Evolutionary conservation across 2,113 vertebrate genomes (phyloP), one percentile per base, ranked within the genome.

Genomic region (Stomatorhinus ivindoensis): DNA sequence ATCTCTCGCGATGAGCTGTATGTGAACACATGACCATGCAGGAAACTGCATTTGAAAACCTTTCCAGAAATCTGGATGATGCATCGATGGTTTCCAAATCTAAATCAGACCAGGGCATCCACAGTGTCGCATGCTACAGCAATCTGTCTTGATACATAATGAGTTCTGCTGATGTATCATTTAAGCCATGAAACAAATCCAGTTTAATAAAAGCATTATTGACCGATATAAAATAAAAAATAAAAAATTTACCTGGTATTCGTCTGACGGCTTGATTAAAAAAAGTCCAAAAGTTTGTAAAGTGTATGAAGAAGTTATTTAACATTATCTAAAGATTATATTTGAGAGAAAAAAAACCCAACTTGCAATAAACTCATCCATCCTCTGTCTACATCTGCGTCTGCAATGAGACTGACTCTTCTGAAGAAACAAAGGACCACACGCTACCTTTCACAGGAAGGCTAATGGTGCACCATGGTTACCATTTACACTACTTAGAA

Each of bases 171-270:
- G 89, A 91, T 87, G 89, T 89, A 88, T 51, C 93, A 95, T 93
- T 94, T 92, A 95, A 96, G 95, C 94, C 95, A 95, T 96, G 94
- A 96, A 95, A 96, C 96, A 96, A 96, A 96, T 96, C 96, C 96
- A 96, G 96, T 96, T 94, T 93, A 92, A 92, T 92, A 88, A 93
- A 88, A 91, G 58, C 90, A 89, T 88, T 91, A 87, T 19, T 87
- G 24, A 91, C 85, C 73, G 39, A 85, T 65, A 89, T 55, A n/a
- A 39, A 42, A 42, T 42, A 19, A 39, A 86, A 76, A 89, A 89
- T 88, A 88, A 89, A 88, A 90, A 89, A 88, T 89, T 96, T 96
- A 96, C 96, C 96, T 96, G 95, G 93, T 95, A 95, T 93, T 95
- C 95, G 94, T 96, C 96, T 95, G 96, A 96, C 92, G 95, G 95